Conservation (phyloP, 1,140 invertebrate genomes). For the Drosophila sulfurigaster region DNA sequence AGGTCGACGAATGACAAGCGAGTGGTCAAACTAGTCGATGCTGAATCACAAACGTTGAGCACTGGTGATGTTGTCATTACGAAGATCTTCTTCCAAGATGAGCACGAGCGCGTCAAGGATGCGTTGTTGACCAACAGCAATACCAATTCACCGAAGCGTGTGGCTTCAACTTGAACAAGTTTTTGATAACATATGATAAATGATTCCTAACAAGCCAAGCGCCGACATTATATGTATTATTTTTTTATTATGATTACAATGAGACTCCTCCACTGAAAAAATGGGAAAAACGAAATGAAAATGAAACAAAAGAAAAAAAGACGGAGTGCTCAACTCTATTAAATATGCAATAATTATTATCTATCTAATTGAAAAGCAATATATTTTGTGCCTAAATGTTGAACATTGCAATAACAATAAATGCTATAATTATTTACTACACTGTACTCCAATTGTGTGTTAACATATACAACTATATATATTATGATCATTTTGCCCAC, state of each 20-base stretch:
- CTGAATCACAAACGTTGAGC: slow-evolving; percentile 93
- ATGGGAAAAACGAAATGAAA: slow-evolving; percentile 7
- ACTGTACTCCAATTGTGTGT: slow-evolving; percentile 45
- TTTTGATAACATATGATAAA: slow-evolving; percentile 46
- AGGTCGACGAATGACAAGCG: slow-evolving; percentile 58
- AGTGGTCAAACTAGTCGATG: slow-evolving; percentile 77
- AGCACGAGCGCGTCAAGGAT: slow-evolving; percentile 87
- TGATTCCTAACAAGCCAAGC: slow-evolving; percentile 69
- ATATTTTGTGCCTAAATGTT: slow-evolving; percentile 83
- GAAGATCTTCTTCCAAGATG: slow-evolving; percentile 93
- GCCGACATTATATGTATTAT: slow-evolving; percentile 67
- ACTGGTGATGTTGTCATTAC: slow-evolving; percentile 97
- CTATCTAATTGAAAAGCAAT: slow-evolving; percentile 74
- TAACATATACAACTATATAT: slow-evolving; percentile 22
- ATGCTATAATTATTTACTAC: slow-evolving; percentile 61
- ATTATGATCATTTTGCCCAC: slow-evolving; percentile 45
- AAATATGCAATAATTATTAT: slow-evolving; percentile 59
- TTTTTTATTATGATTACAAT: slow-evolving; percentile 42
- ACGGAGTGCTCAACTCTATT: slow-evolving; percentile 45
- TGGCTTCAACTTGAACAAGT: slow-evolving; percentile 55
- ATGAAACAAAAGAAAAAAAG: slow-evolving; percentile 35
- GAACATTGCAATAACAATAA: slow-evolving; percentile 77
- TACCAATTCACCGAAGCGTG: slow-evolving; percentile 84
- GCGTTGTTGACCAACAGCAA: slow-evolving; percentile 78
- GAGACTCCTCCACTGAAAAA: slow-evolving; percentile 27